A percentile compares a stretch with the other conserved stretches of the same genome.
Conservation (phyloP, 2,113 vertebrate species). For the Heterotis niloticus region DNA sequence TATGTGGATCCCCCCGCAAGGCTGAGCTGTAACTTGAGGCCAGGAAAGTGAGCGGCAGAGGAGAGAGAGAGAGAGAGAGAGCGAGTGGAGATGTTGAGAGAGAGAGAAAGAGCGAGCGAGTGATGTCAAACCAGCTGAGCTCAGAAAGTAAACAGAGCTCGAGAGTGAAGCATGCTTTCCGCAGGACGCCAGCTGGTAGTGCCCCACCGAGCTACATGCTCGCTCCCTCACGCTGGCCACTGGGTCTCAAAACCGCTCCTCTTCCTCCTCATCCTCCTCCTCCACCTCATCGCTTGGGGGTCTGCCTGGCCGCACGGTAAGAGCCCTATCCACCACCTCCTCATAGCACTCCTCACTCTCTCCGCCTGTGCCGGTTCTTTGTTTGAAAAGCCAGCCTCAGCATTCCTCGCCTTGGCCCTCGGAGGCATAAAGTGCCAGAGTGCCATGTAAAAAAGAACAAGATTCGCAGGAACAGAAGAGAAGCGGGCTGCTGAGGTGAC, state of each 20-base stretch:
- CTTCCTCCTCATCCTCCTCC: constrained; percentile 53
- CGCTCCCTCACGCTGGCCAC: constrained; percentile 35
- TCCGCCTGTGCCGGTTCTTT: constrained; percentile 43
- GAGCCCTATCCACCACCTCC: constrained; percentile 31
- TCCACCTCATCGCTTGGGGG: constrained; percentile 51
- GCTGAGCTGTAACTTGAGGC: constrained; percentile 65
- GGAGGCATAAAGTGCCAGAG: neutral
- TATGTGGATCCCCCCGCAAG: constrained; percentile 50
- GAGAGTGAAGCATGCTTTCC: constrained; percentile 69
- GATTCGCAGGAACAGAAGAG: neutral
- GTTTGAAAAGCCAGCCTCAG: constrained; percentile 53
- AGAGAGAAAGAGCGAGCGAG: constrained; percentile 31
- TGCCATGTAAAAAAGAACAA: neutral
- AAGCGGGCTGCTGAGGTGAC: neutral
- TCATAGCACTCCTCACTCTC: constrained; percentile 23
- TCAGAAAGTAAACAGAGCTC: constrained; percentile 76
- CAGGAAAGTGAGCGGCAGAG: constrained; percentile 40
- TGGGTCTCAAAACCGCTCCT: constrained; percentile 37
- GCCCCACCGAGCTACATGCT: constrained; percentile 42
- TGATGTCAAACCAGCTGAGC: constrained; percentile 70
- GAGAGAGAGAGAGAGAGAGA: constrained; percentile 18
- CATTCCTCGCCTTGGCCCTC: constrained; percentile 28
- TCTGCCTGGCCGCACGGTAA: constrained; percentile 66
- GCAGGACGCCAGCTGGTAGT: constrained; percentile 49
- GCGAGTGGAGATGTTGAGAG: constrained; percentile 27